Evolutionary conservation across 2,797 vertebrate species (phyloP), one percentile per base, ranked within the genome.

Genomic region (Nannoperca australis): DNA sequence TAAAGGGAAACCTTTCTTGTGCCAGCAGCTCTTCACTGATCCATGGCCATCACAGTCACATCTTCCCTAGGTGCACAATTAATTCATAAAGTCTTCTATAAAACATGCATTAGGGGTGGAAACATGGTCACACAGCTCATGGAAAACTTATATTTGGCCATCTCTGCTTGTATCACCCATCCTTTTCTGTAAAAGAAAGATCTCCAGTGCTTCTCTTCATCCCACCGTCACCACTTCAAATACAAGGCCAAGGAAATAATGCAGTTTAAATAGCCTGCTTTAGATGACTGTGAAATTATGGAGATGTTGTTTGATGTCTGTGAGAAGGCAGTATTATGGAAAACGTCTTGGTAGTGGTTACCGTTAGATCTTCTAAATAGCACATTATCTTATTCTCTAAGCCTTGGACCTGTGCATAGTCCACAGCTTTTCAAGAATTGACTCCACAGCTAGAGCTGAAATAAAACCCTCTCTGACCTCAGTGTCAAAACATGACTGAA

Each of bases 51-150:
- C 73, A 32, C 50, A 58, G 42, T 75, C 79, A 27, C 55, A 12
- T 65, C 64, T 50, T 68, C 54, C 47, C 53, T 50, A 59, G 58
- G 53, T 24, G 63, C 73, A 85, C 81, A 73, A 44, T 83, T 85
- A 77, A 91, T 87, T 89, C 70, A 81, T 86, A 78, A 79, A 70
- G 51, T 66, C 36, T 50, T 91, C 38, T 69, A 88, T 91, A 90
- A 89, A 91, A 32, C 65, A 89, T 75, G 54, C 85, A 42, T 58
- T 40, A 15, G 47, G 66, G 68, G 60, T 71, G 71, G 70, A 79
- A 85, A 90, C 61, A 72, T 59, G 32, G 71, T 58, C 40, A 53
- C 47, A 55, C 64, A 64, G 42, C 65, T 79, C 32, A 73, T 53
- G 63, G 49, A 71, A 63, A 68, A 44, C 27, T 73, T 65, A 59